phyloP scores from a whole-genome alignment of 2,113 vertebrate genomes.

The Neogale vison region DNA sequence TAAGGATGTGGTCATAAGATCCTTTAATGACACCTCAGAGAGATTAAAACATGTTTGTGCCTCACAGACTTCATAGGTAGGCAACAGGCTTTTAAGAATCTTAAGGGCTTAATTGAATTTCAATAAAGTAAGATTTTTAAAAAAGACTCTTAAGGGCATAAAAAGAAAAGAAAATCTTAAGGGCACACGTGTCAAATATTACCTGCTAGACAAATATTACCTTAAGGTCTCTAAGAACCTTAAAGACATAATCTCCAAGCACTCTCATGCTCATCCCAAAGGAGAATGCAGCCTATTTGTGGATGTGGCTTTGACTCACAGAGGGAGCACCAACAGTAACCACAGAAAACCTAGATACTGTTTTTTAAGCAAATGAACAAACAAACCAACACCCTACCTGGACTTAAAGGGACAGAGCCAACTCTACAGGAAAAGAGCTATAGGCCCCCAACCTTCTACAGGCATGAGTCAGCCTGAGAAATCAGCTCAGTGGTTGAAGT shows the following conservation, averaged over 20 bases:
- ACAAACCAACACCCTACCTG: background rate
- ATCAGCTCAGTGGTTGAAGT: background rate
- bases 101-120: background rate
- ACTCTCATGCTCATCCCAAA: background rate
- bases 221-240: background rate
- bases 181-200: background rate
- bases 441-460: background rate
- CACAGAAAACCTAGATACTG: background rate
- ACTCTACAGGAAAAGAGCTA: background rate
- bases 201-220: background rate
- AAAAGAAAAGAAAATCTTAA: background rate
- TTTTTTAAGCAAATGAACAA: background rate
- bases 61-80: background rate
- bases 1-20: background rate
- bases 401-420: background rate
- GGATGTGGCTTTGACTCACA: background rate
- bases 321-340: background rate
- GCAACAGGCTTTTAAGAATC: background rate
- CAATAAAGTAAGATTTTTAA: background rate
- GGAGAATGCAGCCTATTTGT: background rate
- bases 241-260: background rate
- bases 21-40: background rate
- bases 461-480: background rate
- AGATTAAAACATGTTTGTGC: background rate
- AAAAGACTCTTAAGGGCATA: background rate